These are phyloP conservation scores for Danio tinwini DNA, from an alignment of 2,797 vertebrate species.

Conservation along the genomic window DNA sequence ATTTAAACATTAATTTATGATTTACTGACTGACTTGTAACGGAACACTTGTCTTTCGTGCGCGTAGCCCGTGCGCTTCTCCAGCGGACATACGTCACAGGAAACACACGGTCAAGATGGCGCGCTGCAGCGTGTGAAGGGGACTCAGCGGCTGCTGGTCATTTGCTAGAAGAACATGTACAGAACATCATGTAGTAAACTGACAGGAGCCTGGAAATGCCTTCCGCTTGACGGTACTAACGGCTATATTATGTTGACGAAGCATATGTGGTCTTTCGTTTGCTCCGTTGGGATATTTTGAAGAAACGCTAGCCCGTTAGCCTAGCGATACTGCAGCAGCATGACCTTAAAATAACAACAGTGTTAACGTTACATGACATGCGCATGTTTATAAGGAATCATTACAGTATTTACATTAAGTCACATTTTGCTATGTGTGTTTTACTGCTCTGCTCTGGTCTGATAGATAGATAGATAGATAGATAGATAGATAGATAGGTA, in stretches of 20 bases:
- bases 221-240: neutral
- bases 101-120: conserved; percentile 79
- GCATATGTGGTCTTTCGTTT: neutral
- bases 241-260: neutral
- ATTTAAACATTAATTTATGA: too few relatives aligned
- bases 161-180: conserved; percentile 74
- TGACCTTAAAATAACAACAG: conserved; percentile 34
- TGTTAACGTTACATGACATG: neutral
- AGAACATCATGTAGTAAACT: conserved; percentile 76
- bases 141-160: conserved; percentile 64
- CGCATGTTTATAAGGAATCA: neutral
- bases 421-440: too few relatives aligned
- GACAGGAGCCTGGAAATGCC: conserved; percentile 67
- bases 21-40: too few relatives aligned
- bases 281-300: rapidly evolving
- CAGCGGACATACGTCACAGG: conserved; percentile 57
- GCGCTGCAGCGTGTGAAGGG: conserved; percentile 73
- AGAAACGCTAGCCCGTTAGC: conserved; percentile 36
- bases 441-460: neutral
- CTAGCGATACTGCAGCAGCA: neutral
- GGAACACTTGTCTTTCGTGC: neutral
- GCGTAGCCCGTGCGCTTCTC: neutral
- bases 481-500: too few relatives aligned
- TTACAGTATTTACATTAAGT: neutral
- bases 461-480: too few relatives aligned